Conservation (phyloP, 2,888 invertebrate species). For the Pachycephus smyrnensis region DNA sequence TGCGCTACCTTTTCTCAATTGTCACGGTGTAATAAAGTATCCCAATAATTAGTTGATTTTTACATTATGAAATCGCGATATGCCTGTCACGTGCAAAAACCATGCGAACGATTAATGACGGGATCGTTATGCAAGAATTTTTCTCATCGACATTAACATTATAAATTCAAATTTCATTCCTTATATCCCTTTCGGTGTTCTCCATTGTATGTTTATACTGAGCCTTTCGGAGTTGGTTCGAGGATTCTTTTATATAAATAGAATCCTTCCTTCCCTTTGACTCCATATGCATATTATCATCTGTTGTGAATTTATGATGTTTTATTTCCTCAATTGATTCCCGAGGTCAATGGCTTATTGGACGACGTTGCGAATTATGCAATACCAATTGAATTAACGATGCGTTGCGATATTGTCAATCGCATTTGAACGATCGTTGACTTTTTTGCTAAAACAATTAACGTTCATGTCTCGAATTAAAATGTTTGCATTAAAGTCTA, state of each 20-base stretch:
- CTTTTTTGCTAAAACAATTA: background rate
- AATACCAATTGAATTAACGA: background rate
- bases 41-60: background rate
- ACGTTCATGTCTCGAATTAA: background rate
- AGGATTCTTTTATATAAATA: slow-evolving; percentile 24
- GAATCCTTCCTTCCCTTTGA: background rate
- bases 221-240: slow-evolving; percentile 28
- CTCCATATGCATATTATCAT: background rate
- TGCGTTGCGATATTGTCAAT: background rate
- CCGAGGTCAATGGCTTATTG: background rate
- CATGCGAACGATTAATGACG: slow-evolving; percentile 14
- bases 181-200: slow-evolving; percentile 40
- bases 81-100: background rate
- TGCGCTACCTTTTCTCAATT: background rate
- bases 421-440: background rate
- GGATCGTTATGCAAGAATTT: slow-evolving; percentile 45
- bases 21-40: background rate
- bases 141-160: slow-evolving; percentile 33
- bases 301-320: background rate
- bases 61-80: background rate
- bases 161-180: slow-evolving; percentile 50
- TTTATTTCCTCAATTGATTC: background rate
- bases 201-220: slow-evolving; percentile 57
- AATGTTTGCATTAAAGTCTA: background rate
- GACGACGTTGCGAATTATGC: background rate